Percentiles rank a stretch among this genome's conserved stretches.
Evolutionary conservation across 2,113 vertebrate genomes (phyloP).

Genomic region (Bos javanicus): DNA sequence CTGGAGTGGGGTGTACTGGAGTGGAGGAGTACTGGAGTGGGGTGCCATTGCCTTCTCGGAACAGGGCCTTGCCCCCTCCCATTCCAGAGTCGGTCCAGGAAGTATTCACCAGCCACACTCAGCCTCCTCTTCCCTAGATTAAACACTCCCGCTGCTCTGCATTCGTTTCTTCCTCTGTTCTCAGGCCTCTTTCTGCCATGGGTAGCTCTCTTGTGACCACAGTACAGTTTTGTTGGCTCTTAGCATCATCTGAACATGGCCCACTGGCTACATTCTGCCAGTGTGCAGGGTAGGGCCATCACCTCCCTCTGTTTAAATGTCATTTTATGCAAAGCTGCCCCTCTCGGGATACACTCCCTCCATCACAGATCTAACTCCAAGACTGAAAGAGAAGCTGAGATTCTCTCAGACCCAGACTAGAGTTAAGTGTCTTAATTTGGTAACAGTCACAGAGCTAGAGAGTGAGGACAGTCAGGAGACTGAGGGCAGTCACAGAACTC

Average conservation of each 20-base stretch:
- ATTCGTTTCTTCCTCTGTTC: neutral
- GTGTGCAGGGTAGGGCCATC: neutral
- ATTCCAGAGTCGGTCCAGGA: neutral
- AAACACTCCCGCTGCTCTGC: neutral
- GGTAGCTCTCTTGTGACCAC: neutral
- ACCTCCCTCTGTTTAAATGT: neutral
- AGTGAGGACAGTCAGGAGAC: neutral
- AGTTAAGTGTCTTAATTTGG: neutral
- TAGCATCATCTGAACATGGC: neutral
- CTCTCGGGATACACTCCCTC: fast-evolving
- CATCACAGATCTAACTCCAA: neutral
- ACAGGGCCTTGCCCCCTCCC: no score
- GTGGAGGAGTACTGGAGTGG: no score
- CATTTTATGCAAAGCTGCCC: neutral
- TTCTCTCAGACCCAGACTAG: neutral
- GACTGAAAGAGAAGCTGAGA: neutral
- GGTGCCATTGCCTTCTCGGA: no score
- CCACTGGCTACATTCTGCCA: neutral
- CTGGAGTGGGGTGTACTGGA: no score
- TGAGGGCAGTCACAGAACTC: neutral
- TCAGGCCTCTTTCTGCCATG: neutral
- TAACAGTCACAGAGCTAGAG: no score
- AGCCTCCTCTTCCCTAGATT: neutral
- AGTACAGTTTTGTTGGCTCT: neutral
- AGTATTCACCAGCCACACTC: neutral